Conservation (phyloP, 2,797 vertebrate genomes). For the Sebastes taczanowskii region DNA sequence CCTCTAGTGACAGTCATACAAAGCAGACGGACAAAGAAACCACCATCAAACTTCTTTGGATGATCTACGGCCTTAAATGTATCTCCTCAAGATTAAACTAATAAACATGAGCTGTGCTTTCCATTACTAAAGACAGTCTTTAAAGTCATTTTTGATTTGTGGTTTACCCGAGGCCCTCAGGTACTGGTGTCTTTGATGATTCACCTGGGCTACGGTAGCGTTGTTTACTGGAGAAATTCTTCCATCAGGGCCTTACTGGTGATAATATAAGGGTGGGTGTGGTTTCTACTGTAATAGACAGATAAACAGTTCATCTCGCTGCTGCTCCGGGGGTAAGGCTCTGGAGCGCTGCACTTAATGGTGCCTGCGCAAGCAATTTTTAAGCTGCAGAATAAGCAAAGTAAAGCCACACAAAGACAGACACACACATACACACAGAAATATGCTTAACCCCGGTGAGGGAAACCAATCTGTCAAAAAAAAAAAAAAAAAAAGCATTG, state of each 20-base stretch:
- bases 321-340: constrained; percentile 34
- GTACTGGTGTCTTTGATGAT: constrained; percentile 25
- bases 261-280: constrained; percentile 15
- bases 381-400: constrained; percentile 64
- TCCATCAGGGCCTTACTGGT: constrained; percentile 28
- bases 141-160: constrained; percentile 51
- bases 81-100: constrained; percentile 21
- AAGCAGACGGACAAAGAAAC: constrained; percentile 50
- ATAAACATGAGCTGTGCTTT: background rate
- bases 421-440: constrained; percentile 21
- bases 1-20: constrained; percentile 61
- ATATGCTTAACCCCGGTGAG: constrained; percentile 21
- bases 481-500: constrained; percentile 2
- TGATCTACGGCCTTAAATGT: constrained; percentile 1
- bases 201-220: constrained; percentile 23
- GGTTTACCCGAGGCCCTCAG: background rate
- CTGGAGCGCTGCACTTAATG: constrained; percentile 29
- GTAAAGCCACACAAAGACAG: constrained; percentile 31
- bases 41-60: constrained; percentile 21
- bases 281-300: constrained; percentile 41
- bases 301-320: constrained; percentile 47
- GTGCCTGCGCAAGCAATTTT: constrained; percentile 49
- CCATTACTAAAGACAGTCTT: constrained; percentile 8
- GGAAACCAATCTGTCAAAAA: constrained; percentile 27
- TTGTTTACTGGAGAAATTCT: constrained; percentile 36